Evolutionary conservation across 1,140 invertebrate species (phyloP), one percentile per base, ranked within the genome.

Genomic region (Neodiprion virginianus): DNA sequence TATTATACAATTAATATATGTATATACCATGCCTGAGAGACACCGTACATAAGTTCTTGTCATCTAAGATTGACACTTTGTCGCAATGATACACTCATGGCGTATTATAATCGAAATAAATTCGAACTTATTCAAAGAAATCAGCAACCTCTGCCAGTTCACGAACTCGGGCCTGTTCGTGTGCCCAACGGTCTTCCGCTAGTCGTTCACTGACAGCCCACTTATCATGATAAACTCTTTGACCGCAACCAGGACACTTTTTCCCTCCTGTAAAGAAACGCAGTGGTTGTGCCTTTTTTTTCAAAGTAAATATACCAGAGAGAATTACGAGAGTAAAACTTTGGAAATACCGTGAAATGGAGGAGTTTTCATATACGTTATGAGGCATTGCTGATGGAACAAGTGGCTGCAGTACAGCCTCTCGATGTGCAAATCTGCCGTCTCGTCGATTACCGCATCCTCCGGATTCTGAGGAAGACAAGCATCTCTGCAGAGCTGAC

Each of bases 141-240:
- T 95, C 94, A 4, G 91, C 89, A 8, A 95, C 94, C 88, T 95
- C 94, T 47, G 92, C 91, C 10, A 95, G 84, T 81, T 95, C 94
- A 77, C 94, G 87, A 77, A 92, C 89, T 72, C 93, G 90, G 8
- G 94, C 94, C 82, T 95, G 93, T 79, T 95, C 91, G 81, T 95
- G 94, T 7, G 94, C 94, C 94, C 94, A 95, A 66, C 94, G 88
- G 40, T 92, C 90, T 86, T 95, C 94, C 0, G 93, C 93, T 17
- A 95, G 85, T 79, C 92, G 92, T 10, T 94, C 91, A 71, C 91
- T 91, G 21, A 95, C 80, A 74, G 91, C 91, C 93, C 94, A 95
- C 81, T 94, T 94, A 74, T 95, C 93, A 82, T 95, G 94, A 81
- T 91, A 93, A 71, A 95, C 92, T 79, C 90, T 90, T 75, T 93